Evolutionary conservation across 1,140 invertebrate species (phyloP), one percentile per base, ranked within the genome.

Genomic region (Meloidogyne floridensis): DNA sequence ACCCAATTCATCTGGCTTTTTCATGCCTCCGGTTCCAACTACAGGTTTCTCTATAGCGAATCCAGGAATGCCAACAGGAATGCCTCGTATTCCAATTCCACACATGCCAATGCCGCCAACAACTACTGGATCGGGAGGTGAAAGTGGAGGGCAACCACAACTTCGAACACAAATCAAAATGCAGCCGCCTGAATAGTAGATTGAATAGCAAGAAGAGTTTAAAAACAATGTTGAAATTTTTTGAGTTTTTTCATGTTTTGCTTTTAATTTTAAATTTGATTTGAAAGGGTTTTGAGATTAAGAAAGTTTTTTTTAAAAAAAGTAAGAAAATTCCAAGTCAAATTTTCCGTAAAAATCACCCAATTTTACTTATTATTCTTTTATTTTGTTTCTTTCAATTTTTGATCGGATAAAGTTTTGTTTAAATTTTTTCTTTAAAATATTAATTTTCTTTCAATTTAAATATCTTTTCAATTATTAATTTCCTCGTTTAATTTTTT

Each of bases 131-230:
- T 53, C 77, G 18, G 65, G 47, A 51, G 65, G 47, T 47, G 65
- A 54, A 20, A 79, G 47, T 42, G 77, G 56, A 54, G 77, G 0
- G 10, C 7, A 53, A 32, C 20, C 73, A 10, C n/a, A 53, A 47
- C 8, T 78, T 9, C 59, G 65, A 42, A 79, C 77, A 7, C 10
- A 54, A 65, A 72, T 79, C 43, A 79, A 79, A 71, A 18, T 56
- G n/a, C 56, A 78, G 9, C 77, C 77, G 0, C 59, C 53, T 32
- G 77, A 78, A 78, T 70, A 65, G 32, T 1, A n/a, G 69, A 70
- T 1, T 15, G 56, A 56, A 10, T 10, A 10, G 9, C 8, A 11
- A 20, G 11, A 53, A 18, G 13, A 20, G 42, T 13, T 0, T 10
- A 32, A 10, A 43, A 13, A 20, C 4, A 20, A 20, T 53, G 5